Base-by-base conservation (phyloP, 2,113 vertebrate species). In the Pavo muticus region DNA sequence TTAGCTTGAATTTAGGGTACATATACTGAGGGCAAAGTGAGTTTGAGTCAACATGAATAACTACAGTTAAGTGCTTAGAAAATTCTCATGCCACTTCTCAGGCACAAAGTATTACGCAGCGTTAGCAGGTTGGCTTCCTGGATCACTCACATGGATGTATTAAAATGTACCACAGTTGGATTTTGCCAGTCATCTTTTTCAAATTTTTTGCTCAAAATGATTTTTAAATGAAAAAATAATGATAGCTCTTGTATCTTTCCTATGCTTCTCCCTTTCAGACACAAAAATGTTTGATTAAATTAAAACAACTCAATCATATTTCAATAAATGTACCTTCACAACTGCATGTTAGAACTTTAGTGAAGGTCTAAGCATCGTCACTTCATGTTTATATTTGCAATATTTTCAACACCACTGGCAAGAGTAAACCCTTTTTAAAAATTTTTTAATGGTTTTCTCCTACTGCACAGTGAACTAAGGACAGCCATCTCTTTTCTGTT, bases 11-110 rank as follows among this genome's bases (percentile, higher is more conserved):
- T 45, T 54, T 50, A 68, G 16, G 35, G 7, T 12, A 3, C n/a
- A 1, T 2, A 9, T 37, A 20, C n/a, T 12, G 56, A 1, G 1
- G 15, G 3, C 35, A 75, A 14, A 10, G 3, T 16, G 35, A 0
- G 10, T 45, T 42, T 21, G 11, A 73, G 39, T 42, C 71, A 56
- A 56, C 10, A 56, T 42, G 71, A 73, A 42, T 42, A 73, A 30
- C 10, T 68, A 71, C 11, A 8, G 10, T 16, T 44, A 27, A 10
- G 7, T 54, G 24, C 32, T 27, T 45, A 54, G 40, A 72, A 78
- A 64, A 44, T 10, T 48, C 35, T 79, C 3, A 48, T 44, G 32
- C 7, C 16, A 16, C 30, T 65, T 88, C 75, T 69, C 40, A 80
- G 18, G 48, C 35, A 61, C 30, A 37, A 84, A 70, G 42, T 70